phyloP scores from a whole-genome alignment of 2,888 invertebrate species.

The Leucozona laternaria region DNA sequence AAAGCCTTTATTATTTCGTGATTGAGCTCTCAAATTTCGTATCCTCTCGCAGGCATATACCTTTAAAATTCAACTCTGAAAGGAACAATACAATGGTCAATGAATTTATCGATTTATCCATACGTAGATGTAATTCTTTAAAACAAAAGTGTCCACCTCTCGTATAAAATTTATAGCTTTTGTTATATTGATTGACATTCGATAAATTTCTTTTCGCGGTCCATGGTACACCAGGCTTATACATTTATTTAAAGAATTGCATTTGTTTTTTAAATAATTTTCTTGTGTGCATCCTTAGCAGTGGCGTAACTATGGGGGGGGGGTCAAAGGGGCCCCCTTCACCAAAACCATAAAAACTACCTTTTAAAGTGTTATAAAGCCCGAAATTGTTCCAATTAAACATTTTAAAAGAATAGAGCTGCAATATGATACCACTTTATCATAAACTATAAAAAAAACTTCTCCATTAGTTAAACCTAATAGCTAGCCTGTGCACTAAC shows the following conservation, averaged over 20 bases:
- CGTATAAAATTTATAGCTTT: conserved; percentile 47
- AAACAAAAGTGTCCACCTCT: conserved; percentile 50
- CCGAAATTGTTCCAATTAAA: too few species aligned
- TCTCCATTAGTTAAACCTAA: too few species aligned
- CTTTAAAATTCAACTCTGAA: neutral
- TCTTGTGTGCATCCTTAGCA: too few species aligned
- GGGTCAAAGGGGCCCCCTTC: too few species aligned
- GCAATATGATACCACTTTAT: too few species aligned
- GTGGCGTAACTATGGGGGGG: too few species aligned
- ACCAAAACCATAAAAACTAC: too few species aligned
- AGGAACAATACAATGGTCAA: neutral
- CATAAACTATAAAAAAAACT: too few species aligned
- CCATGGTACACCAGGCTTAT: conserved; percentile 15
- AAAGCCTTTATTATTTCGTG: neutral
- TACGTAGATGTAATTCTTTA: neutral
- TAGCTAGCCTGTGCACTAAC: too few species aligned
- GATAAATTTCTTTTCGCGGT: conserved; percentile 57
- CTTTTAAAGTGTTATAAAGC: too few species aligned
- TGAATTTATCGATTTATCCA: neutral
- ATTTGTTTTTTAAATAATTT: too few species aligned
- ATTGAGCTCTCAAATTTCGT: neutral
- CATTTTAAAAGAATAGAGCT: too few species aligned
- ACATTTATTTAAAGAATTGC: conserved; percentile 52
- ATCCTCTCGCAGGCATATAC: neutral
- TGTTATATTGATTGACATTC: conserved; percentile 67